phyloP scores from a whole-genome alignment of 2,888 invertebrate species.

The Oscheius myriophilus region DNA sequence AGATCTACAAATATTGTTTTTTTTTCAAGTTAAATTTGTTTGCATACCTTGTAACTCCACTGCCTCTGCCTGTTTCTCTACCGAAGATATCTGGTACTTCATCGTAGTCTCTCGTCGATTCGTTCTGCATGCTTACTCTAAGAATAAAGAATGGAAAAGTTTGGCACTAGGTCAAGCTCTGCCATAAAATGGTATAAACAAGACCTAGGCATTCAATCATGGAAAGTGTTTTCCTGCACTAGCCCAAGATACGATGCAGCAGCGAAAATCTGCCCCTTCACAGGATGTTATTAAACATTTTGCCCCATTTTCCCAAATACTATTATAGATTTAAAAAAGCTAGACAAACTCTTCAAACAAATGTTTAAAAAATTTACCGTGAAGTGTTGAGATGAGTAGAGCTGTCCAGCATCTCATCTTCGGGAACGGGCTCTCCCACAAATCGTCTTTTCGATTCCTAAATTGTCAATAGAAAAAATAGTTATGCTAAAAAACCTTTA shows the following conservation, averaged over 20 bases:
- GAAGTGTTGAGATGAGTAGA: constrained; percentile 18
- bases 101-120: constrained; percentile 24
- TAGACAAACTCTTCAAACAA: too few relatives aligned
- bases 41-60: constrained; percentile 25
- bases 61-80: constrained; percentile 7
- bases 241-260: neutral
- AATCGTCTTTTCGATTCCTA: constrained; percentile 27
- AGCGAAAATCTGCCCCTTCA: too few relatives aligned
- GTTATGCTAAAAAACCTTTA: constrained; percentile 72
- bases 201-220: too few relatives aligned
- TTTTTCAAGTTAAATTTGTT: neutral
- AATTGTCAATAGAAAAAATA: too few relatives aligned
- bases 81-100: constrained; percentile 21
- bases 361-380: neutral
- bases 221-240: neutral
- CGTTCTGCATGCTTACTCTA: neutral
- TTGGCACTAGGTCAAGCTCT: too few relatives aligned
- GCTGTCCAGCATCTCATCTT: constrained; percentile 17
- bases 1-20: constrained; percentile 5
- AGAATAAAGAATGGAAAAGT: neutral
- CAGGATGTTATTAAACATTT: too few relatives aligned
- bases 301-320: too few relatives aligned
- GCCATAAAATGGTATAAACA: too few relatives aligned
- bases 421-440: constrained; percentile 21
- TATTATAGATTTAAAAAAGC: too few relatives aligned